phyloP scores from a whole-genome alignment of 2,797 vertebrate species.

The Coilia nasus region DNA sequence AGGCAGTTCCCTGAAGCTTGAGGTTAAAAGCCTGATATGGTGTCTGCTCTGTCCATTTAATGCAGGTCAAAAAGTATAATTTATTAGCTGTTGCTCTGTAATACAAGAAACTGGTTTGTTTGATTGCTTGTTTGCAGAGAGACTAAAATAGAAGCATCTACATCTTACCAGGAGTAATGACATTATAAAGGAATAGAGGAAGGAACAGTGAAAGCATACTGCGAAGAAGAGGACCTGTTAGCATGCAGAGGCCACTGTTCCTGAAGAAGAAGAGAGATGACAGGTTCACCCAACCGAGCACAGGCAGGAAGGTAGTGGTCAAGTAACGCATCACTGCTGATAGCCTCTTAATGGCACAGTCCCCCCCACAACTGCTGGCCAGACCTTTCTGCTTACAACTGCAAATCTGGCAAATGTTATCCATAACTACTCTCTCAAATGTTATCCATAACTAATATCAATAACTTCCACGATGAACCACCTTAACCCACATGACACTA shows the following conservation, averaged over 20 bases:
- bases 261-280: conserved; percentile 77
- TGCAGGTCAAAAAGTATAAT: background rate
- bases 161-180: conserved; percentile 26
- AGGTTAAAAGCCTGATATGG: no score
- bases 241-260: conserved; percentile 66
- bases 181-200: conserved; percentile 22
- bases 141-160: background rate
- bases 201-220: conserved; percentile 32
- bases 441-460: background rate
- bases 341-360: conserved; percentile 53
- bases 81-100: background rate
- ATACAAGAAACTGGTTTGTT: background rate
- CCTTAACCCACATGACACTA: background rate
- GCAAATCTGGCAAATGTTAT: background rate
- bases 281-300: conserved; percentile 70
- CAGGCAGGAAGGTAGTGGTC: conserved; percentile 71
- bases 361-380: conserved; percentile 7
- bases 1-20: no score
- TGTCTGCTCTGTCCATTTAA: no score
- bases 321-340: conserved; percentile 65
- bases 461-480: background rate
- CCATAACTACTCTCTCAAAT: background rate
- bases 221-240: conserved; percentile 57
- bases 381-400: background rate
- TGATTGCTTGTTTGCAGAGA: background rate